Base-by-base conservation (phyloP, 2,113 vertebrate species). In the Podarcis muralis region DNA sequence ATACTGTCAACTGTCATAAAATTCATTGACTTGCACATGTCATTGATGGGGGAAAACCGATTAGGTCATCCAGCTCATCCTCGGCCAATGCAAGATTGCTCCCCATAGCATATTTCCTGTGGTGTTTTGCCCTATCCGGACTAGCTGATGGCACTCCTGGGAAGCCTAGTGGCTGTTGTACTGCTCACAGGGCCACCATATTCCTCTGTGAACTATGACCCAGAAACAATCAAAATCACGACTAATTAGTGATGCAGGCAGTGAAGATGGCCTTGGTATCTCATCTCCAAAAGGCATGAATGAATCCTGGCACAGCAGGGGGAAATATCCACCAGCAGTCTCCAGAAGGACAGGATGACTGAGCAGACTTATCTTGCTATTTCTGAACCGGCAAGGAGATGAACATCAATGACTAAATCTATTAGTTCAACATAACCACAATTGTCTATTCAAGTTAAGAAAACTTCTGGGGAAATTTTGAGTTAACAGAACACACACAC, bases 1-100 rank as follows among this genome's bases (percentile, higher is more conserved):
- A 93, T 86, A 92, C 92, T 95, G 94, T 96, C 95, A 96, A 90
- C 94, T 94, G 88, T 85, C 89, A 94, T 95, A 93, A 95, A 91
- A 92, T 94, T 94, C 95, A 94, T 83, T 69, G 91, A 91, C 85
- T 91, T 81, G 85, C 43, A 92, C 89, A 78, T 40, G 57, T 92
- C 86, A 83, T 83, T 90, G 87, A 92, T 84, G 89, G 90, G 89
- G 69, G 88, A 93, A 92, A 91, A 93, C 90, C 88, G 87, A 57
- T 92, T 94, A 91, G 91, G 91, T 94, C 90, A 89, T 88, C 78
- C 59, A 57, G 35, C 72, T 92, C 76, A 35, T 86, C 84, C 85
- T 87, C 57, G 89, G 84, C 77, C 89, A 83, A 40, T 35, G n/a
- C 27, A 81, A 68, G 65, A 11, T 78, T 86, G 16, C 2, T 75